Base-by-base conservation (phyloP, 2,797 vertebrate genomes). In the Myripristis jacobus region DNA sequence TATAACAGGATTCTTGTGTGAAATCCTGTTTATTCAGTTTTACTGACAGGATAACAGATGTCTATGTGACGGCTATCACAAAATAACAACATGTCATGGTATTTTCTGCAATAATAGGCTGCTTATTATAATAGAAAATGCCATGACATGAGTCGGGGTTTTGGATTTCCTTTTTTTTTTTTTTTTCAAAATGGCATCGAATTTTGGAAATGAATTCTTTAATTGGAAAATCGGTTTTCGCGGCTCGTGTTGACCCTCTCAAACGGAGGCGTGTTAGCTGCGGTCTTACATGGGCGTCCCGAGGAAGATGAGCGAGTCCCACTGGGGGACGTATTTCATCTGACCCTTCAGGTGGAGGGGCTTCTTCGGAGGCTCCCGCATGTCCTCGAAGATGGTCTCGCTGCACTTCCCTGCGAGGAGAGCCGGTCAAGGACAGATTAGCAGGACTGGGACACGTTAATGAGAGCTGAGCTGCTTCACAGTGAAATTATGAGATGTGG, bases 291-390 rank as follows among this genome's bases (percentile, higher is more conserved):
- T 94, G 47, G 93, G 93, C 0, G 92, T 94, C 51, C 93, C 93
- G 21, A 94, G 81, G 88, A 95, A 92, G 87, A 94, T 94, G 79
- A 94, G 93, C 0, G 93, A 94, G 86, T 95, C 91, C 94, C 94
- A 94, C 80, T 92, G 92, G 12, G 92, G 87, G 56, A 95, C 93
- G 0, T 94, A 94, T 65, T 94, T 95, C 93, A 95, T 94, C 79
- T 95, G 93, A 24, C 94, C 94, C 51, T 94, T 95, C 66, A 95
- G 89, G 70, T 94, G 93, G 11, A 94, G 91, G 16, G 93, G 93
- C 64, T 95, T 94, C 86, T 94, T 94, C 0, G 91, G 83, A 18
- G 92, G 93, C 61, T 95, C 92, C 31, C 91, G 59, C 92, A 93
- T 93, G 82, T 94, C 94, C 77, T 94, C 93, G 43, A 94, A 94